phyloP scores from a whole-genome alignment of 2,888 invertebrate genomes.

The Caenorhabditis sp. region DNA sequence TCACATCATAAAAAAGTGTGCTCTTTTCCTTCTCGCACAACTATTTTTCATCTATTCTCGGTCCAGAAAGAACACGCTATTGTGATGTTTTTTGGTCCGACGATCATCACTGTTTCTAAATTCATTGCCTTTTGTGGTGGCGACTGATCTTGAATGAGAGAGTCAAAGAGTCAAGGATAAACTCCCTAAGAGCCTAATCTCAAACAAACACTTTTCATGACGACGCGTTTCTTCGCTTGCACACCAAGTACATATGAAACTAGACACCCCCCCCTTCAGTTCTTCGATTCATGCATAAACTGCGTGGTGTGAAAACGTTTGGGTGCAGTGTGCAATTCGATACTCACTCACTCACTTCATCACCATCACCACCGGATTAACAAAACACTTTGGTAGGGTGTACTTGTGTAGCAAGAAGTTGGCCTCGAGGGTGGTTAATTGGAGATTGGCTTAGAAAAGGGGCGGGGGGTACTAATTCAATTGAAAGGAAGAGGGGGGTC shows the following conservation, averaged over 20 bases:
- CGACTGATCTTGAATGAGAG: no score
- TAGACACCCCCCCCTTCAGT: no score
- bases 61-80: constrained; percentile 32
- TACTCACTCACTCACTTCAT: constrained; percentile 29
- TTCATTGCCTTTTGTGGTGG: constrained; percentile 29
- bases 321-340: no score
- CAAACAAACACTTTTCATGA: no score
- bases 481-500: no score
- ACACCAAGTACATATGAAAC: constrained; percentile 27
- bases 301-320: no score
- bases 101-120: constrained; percentile 47
- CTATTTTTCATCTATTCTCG: constrained; percentile 27
- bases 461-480: neutral
- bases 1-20: neutral
- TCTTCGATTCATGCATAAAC: constrained; percentile 38
- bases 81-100: constrained; percentile 34
- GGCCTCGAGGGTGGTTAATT: constrained; percentile 34
- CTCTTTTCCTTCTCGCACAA: no score
- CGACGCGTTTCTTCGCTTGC: no score
- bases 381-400: no score
- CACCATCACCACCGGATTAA: no score
- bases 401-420: constrained; percentile 12
- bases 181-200: no score
- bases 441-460: constrained; percentile 13
- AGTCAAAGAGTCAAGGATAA: no score